Conservation (phyloP, 2,888 invertebrate species). For the Euplexia lucipara region DNA sequence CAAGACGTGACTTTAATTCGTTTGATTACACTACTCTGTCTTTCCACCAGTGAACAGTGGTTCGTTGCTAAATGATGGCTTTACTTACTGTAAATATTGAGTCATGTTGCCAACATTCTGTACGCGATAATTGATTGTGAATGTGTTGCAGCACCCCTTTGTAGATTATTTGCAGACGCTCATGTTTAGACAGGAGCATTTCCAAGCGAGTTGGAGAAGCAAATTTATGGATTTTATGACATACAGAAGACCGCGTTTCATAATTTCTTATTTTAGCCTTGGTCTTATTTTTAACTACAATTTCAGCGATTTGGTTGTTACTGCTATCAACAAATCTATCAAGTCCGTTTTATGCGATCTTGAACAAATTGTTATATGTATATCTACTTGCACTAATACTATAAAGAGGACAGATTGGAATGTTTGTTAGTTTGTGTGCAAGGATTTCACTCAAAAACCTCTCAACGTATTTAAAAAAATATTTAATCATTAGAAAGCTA, state of each 20-base stretch:
- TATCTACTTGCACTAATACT: no score
- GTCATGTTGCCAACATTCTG: slow-evolving; percentile 19
- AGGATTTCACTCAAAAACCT: no score
- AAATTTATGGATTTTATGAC: not conserved
- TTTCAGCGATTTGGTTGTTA: not conserved
- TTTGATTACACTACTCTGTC: slow-evolving; percentile 36
- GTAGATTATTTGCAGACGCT: slow-evolving; percentile 22
- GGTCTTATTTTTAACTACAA: not conserved
- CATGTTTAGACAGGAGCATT: slow-evolving; percentile 8
- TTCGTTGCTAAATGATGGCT: slow-evolving; percentile 32
- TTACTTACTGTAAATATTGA: slow-evolving; percentile 31
- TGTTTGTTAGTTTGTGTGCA: no score
- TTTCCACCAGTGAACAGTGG: not conserved
- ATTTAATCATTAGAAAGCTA: no score
- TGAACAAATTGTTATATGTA: not conserved
- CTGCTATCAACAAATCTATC: not conserved
- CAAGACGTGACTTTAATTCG: slow-evolving; percentile 51
- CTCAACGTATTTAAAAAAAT: no score
- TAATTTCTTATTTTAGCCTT: not conserved
- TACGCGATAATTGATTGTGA: slow-evolving; percentile 20
- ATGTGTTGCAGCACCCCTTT: slow-evolving; percentile 17
- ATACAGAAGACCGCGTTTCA: not conserved
- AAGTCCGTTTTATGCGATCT: not conserved
- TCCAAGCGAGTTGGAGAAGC: not conserved
- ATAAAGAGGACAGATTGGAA: no score